These are phyloP conservation scores for Neosilurus hyrtlii DNA, from an alignment of 2,797 vertebrate species.

Conservation along the genomic window DNA sequence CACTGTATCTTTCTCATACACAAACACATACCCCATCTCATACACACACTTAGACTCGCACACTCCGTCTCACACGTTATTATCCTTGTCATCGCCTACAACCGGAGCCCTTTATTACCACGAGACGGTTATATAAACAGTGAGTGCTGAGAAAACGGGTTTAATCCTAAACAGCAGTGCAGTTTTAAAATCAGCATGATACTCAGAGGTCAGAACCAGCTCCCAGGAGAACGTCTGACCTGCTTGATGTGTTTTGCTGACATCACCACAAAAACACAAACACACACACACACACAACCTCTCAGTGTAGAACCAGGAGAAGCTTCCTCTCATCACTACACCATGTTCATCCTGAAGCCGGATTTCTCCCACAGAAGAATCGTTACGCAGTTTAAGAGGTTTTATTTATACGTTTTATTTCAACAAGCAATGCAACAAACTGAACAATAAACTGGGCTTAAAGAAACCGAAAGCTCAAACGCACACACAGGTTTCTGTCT, in stretches of 20 bases:
- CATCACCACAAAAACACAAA: not conserved
- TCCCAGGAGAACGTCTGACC: not conserved
- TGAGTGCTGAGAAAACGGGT: not conserved
- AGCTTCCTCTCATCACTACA: not conserved
- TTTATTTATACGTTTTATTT: slow-evolving; percentile 12
- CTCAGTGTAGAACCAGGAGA: not conserved
- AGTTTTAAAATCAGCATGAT: not conserved
- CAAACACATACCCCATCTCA: too few species aligned
- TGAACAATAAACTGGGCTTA: slow-evolving; percentile 11
- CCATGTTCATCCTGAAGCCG: not conserved
- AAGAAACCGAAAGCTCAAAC: not conserved
- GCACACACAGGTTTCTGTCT: not conserved
- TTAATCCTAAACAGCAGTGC: not conserved
- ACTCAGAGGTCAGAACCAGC: too few species aligned
- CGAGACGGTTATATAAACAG: not conserved
- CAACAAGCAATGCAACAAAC: slow-evolving; percentile 19
- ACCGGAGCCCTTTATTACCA: not conserved
- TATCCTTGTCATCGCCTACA: too few species aligned
- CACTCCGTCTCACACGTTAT: too few species aligned
- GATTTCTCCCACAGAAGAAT: not conserved
- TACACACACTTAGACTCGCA: too few species aligned
- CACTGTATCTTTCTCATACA: too few species aligned
- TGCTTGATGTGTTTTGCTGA: not conserved
- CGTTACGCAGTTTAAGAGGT: not conserved
- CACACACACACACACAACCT: too few species aligned